Evolutionary conservation across 2,888 invertebrate species (phyloP), one percentile per base, ranked within the genome.

Genomic region (Eubasilissa splendida): DNA sequence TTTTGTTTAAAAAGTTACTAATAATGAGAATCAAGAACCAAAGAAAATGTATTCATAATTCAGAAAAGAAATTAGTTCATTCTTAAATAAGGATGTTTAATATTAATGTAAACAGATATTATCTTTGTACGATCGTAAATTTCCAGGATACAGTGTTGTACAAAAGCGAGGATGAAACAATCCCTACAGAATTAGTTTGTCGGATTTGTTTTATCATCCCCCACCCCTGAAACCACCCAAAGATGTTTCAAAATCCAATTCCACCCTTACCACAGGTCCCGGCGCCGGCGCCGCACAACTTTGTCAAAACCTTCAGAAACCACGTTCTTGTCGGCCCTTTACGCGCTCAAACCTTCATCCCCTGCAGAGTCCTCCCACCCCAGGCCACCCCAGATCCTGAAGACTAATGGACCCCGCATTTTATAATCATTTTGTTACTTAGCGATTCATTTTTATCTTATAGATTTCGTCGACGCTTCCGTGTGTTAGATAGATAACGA

Each of bases 211-310:
- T 42, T 56, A 42, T 14, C 53, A 42, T 33, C 33, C 60, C 76
- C 14, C 53, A 7, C 76, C 50, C 65, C 12, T n/a, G 9, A 56
- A 63, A 66, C 82, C 82, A 58, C 79, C 63, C 59, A 59, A 77
- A 82, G 77, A 82, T 82, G 80, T 80, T 82, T 82, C 82, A 82
- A 77, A 82, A 82, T 82, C 80, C 82, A 82, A 82, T 82, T 79
- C 82, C 80, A 53, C 79, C 50, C 79, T 66, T 54, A 73, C 81
- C 73, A 33, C 71, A 74, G 33, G 33, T 42, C 50, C 66, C 54
- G 31, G 58, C 14, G 75, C 66, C 54, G 31, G 58, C 14, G 75
- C 58, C 63, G 63, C 77, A 71, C 75, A 66, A 82, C 80, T 82
- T 82, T 82, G 82, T 82, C 82, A 82, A 82, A 82, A 82, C 77